phyloP scores from a whole-genome alignment of 2,888 invertebrate species.

The Sinopyrophorus schimmeli region DNA sequence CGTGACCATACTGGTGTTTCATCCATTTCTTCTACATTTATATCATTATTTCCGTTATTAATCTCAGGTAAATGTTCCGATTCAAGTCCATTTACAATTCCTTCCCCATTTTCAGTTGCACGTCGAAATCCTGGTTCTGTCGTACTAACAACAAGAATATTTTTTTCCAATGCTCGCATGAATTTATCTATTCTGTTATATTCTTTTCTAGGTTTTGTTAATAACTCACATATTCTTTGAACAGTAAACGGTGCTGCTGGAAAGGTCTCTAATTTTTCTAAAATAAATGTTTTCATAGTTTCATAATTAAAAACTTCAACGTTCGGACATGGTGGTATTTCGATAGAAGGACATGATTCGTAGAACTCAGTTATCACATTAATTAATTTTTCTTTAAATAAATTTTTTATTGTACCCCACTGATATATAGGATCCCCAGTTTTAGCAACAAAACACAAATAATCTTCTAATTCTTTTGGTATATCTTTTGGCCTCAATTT shows the following conservation, averaged over 20 bases:
- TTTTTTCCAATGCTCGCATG: slow-evolving; percentile 95
- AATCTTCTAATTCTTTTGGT: slow-evolving; percentile 86
- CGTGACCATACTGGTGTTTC: slow-evolving; percentile 52
- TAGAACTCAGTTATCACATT: slow-evolving; percentile 87
- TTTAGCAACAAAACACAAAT: slow-evolving; percentile 86
- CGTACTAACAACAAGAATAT: slow-evolving; percentile 83
- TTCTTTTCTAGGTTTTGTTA: slow-evolving; percentile 89
- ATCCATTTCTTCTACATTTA: slow-evolving; percentile 63
- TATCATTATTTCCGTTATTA: slow-evolving; percentile 58
- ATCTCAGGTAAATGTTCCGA: slow-evolving; percentile 58
- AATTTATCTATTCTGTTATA: slow-evolving; percentile 96
- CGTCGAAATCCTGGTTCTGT: slow-evolving; percentile 69
- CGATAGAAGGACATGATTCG: slow-evolving; percentile 73
- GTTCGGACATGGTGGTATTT: slow-evolving; percentile 86
- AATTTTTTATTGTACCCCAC: slow-evolving; percentile 84
- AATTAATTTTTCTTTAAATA: slow-evolving; percentile 85
- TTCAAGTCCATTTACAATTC: slow-evolving; percentile 65
- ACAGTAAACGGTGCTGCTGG: slow-evolving; percentile 94
- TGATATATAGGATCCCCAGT: slow-evolving; percentile 94
- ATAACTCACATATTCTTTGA: slow-evolving; percentile 91
- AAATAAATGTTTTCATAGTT: slow-evolving; percentile 79
- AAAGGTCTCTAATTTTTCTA: slow-evolving; percentile 82
- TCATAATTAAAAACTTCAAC: slow-evolving; percentile 90
- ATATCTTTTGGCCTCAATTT: slow-evolving; percentile 78
- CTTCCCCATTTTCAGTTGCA: slow-evolving; percentile 70